phyloP scores from a whole-genome alignment of 2,888 invertebrate genomes.

The Mallateleia sp. region DNA sequence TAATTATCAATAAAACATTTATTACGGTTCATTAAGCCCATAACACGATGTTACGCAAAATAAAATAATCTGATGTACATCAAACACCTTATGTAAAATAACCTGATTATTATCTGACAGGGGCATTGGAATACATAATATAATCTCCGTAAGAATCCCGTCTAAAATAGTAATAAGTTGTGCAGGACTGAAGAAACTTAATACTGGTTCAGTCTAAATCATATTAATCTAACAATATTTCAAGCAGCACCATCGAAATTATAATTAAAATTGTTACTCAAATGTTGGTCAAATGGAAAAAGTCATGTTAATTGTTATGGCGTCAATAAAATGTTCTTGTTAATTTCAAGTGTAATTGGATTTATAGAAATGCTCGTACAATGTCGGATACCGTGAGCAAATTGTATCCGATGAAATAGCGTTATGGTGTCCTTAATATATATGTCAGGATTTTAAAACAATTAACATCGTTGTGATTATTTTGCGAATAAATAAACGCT shows the following conservation, averaged over 20 bases:
- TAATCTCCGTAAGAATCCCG: slow-evolving; percentile 41
- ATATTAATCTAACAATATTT: background rate
- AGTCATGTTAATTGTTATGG: slow-evolving; percentile 14
- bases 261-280: background rate
- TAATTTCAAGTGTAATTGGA: slow-evolving; percentile 36
- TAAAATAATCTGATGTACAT: slow-evolving; percentile 51
- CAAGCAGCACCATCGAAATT: background rate
- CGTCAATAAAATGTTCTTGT: slow-evolving; percentile 46
- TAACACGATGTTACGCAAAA: slow-evolving; percentile 55
- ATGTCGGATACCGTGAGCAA: slow-evolving; percentile 35
- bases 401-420: slow-evolving; percentile 29
- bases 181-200: slow-evolving; percentile 15
- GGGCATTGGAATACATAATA: slow-evolving; percentile 39
- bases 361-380: slow-evolving; percentile 21
- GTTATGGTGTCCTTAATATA: slow-evolving; percentile 16
- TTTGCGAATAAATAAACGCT: slow-evolving; percentile 15
- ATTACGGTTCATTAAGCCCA: slow-evolving; percentile 55
- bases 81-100: slow-evolving; percentile 62
- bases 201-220: slow-evolving; percentile 18
- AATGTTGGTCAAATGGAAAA: too few relatives aligned
- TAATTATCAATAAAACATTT: slow-evolving; percentile 65
- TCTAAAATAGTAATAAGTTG: slow-evolving; percentile 35
- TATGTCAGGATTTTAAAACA: slow-evolving; percentile 41
- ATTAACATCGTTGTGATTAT: slow-evolving; percentile 29
- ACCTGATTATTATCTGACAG: slow-evolving; percentile 62